Conservation (phyloP, 2,113 vertebrate genomes). For the Oplegnathus fasciatus region DNA sequence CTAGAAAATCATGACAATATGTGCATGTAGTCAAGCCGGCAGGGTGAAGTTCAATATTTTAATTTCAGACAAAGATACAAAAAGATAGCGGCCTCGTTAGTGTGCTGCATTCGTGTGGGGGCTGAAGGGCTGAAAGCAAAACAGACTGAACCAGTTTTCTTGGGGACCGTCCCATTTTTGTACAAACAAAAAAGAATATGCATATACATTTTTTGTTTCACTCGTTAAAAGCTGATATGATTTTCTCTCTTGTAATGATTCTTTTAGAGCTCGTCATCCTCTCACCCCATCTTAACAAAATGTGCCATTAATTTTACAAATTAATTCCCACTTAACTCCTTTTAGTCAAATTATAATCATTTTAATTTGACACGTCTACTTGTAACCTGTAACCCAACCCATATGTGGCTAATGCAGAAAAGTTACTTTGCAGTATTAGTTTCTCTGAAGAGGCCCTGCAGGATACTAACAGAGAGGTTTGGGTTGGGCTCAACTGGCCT, state of each 20-base stretch:
- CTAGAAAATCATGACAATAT: not conserved
- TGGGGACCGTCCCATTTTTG: not conserved
- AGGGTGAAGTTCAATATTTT: not conserved
- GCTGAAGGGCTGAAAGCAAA: not conserved
- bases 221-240: not conserved
- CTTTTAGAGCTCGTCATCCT: not conserved
- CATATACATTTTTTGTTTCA: not conserved
- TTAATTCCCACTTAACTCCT: not conserved
- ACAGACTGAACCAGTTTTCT: not conserved
- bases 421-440: constrained; percentile 29
- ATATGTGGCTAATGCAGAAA: not conserved
- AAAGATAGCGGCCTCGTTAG: not conserved
- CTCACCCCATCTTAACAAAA: not conserved
- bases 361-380: not conserved
- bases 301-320: not conserved
- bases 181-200: not conserved
- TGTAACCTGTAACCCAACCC: constrained; percentile 33
- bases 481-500: constrained; percentile 25
- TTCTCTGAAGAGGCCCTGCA: constrained; percentile 21
- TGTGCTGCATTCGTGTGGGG: not conserved
- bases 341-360: not conserved
- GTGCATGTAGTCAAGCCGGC: not conserved
- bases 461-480: constrained; percentile 20
- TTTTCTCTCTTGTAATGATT: not conserved
- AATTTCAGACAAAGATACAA: not conserved